Base-by-base conservation (phyloP, 2,113 vertebrate genomes). In the Pterophyllum scalare region DNA sequence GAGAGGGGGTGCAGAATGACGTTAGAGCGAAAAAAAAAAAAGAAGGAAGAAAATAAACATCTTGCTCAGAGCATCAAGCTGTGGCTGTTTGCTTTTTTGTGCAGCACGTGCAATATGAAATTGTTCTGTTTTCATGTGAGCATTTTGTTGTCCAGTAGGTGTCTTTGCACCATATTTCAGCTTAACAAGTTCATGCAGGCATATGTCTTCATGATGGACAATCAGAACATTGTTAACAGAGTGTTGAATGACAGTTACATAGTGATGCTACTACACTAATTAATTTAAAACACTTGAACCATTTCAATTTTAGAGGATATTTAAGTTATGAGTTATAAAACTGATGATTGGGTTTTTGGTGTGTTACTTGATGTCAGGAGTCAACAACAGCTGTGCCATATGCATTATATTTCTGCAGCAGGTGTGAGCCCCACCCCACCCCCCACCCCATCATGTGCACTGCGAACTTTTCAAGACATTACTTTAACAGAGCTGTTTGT, bases 21-120 rank as follows among this genome's bases (percentile, higher is more conserved):
- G 22, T 77, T 80, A 52, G 67, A 65, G 38, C 9, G 6, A 20
- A 60, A 19, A 28, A 80, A 82, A 82, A 72, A 33, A 33, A 52
- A 75, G 83, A 75, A 72, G 60, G 52, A 82, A 61, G 57, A 57
- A 85, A 93, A 92, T 87, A 86, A 93, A 92, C 88, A 92, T 80
- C 87, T 93, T 83, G 60, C 87, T 80, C 78, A 89, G 87, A 82
- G 80, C 84, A 31, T 89, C 85, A 92, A 83, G 65, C 79, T 82
- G 79, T 57, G 76, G 82, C 20, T 0, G 64, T 14, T 78, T 79
- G 84, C 54, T 80, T 84, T 54, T 80, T 46, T 70, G 79, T 87
- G 78, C 77, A 52, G 67, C 54, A 76, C 9, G 62, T 62, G 60
- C 75, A 79, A 56, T 54, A 28, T 78, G 40, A 79, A 87, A 82